Conservation (phyloP, 2,888 invertebrate species). For the Amblyjoppa fuscipennis region DNA sequence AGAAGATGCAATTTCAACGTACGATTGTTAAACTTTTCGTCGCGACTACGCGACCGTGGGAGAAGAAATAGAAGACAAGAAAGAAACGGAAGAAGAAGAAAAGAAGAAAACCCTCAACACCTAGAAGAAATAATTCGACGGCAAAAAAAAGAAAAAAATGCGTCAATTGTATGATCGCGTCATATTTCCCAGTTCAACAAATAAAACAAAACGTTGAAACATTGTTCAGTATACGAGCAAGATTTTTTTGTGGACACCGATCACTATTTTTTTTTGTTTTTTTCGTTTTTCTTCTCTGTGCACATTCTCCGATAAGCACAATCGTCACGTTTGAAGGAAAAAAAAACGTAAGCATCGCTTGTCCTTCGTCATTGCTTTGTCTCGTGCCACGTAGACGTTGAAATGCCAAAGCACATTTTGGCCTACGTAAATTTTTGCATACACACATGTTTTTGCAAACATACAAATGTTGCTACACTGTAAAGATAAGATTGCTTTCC, state of each 20-base stretch:
- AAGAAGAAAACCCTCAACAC: not conserved
- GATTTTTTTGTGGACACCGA: constrained; percentile 22
- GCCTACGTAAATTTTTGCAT: constrained; percentile 10
- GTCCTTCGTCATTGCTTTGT: constrained; percentile 53
- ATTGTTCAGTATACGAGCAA: constrained; percentile 25
- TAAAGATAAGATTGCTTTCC: constrained; percentile 36
- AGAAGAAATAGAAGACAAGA: constrained; percentile 16
- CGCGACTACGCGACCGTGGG: not conserved
- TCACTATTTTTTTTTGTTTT: constrained; percentile 12
- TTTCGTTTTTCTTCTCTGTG: constrained; percentile 20
- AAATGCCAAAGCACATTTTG: constrained; percentile 31
- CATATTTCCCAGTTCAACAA: constrained; percentile 33
- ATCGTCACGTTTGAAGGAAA: constrained; percentile 27
- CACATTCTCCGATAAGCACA: constrained; percentile 27
- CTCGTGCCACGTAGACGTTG: constrained; percentile 38
- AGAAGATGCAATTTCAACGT: constrained; percentile 12
- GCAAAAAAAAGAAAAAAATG: not conserved
- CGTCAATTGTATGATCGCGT: constrained; percentile 48
- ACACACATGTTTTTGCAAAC: not conserved
- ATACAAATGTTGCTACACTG: not conserved
- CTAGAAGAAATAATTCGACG: constrained; percentile 14
- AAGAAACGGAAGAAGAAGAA: constrained; percentile 19
- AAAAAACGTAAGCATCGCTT: constrained; percentile 44
- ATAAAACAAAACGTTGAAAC: constrained; percentile 31
- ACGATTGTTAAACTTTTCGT: not conserved